These are phyloP conservation scores for Apis florea DNA, from an alignment of 1,140 invertebrate genomes.

Conservation along the genomic window DNA sequence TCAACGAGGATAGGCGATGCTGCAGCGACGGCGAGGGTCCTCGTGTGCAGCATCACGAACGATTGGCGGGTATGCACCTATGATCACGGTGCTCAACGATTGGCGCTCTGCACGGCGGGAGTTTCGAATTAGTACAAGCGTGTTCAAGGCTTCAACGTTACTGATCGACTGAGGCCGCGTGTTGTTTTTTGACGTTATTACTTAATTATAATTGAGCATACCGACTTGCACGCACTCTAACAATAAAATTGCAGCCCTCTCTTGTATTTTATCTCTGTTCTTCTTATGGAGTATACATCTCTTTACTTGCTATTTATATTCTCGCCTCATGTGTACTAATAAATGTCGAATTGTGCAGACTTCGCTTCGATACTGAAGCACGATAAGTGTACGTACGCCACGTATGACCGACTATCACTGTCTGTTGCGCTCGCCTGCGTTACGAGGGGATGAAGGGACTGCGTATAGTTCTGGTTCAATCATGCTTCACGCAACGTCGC, in stretches of 20 bases:
- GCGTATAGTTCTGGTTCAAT: background rate
- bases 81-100: conserved; percentile 36
- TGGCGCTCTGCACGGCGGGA: conserved; percentile 53
- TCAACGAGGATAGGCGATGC: conserved; percentile 29
- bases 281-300: background rate
- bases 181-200: background rate
- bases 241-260: background rate
- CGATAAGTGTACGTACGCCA: background rate
- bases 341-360: background rate
- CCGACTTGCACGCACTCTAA: background rate
- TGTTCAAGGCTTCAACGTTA: background rate
- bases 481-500: background rate
- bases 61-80: conserved; percentile 51
- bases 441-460: conserved; percentile 5
- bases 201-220: background rate
- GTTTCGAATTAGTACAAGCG: conserved; percentile 45
- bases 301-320: conserved; percentile 30
- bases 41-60: conserved; percentile 63
- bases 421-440: background rate
- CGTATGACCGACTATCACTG: conserved; percentile 5
- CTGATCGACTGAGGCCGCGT: background rate
- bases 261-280: background rate
- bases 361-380: conserved; percentile 7
- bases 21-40: conserved; percentile 50
- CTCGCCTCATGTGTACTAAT: background rate